Evolutionary conservation across 2,113 vertebrate species (phyloP), one percentile per base, ranked within the genome.

Genomic region (Erinaceus europaeus): DNA sequence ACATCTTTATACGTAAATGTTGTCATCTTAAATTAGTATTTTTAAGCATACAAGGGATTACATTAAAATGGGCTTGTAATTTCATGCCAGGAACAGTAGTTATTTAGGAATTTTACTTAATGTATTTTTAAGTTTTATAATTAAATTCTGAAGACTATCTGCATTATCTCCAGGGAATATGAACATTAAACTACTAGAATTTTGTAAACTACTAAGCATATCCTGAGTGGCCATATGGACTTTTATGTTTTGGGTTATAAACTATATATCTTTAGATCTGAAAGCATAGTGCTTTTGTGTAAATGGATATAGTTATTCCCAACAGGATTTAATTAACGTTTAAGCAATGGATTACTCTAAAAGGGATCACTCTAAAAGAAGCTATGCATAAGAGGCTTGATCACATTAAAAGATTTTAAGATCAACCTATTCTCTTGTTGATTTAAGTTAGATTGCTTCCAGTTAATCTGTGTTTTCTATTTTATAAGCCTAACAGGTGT

Each of bases 31-130:
- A 97, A 96, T 95, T 96, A 36, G 27, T 15, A 67, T 88, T 96
- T 96, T 95, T 91, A 94, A 96, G 84, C 90, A 92, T 96, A 91
- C 94, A 97, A 96, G 93, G 92, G 81, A 93, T 94, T 97, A 90
- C 42, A 90, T 95, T 97, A 97, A 94, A 76, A 95, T 97, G 96
- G 97, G 96, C 94, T 96, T 94, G 92, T 95, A 93, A 96, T 97
- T 97, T 93, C 85, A 96, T 95, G 92, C 90, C 94, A 96, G 88
- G 95, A 97, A 53, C 95, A 97, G 96, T 96, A 97, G 94, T 89
- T 95, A 94, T 97, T 96, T 96, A 97, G 97, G 96, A 97, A 97
- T 96, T 97, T 78, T 92, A 92, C 95, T 96, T 93, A 79, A 57
- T 93, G 80, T 92, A 88, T 91, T 96, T 97, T 97, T 95, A 96